Percentiles rank a stretch among this genome's conserved stretches.
Evolutionary conservation across 1,140 invertebrate genomes (phyloP).

Genomic region (Archivesica marissinica): DNA sequence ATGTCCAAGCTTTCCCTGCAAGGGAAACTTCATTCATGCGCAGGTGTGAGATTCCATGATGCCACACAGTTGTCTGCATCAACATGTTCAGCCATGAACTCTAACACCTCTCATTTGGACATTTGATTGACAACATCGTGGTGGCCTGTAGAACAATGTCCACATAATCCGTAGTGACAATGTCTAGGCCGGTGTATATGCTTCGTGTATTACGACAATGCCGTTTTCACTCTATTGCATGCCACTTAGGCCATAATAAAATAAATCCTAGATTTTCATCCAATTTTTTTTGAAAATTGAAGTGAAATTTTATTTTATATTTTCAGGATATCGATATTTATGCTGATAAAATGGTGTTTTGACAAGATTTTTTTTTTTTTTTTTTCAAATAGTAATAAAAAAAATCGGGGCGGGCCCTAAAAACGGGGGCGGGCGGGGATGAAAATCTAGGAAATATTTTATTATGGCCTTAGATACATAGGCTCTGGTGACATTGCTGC

Average conservation of each 20-base stretch:
- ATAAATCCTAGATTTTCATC: no score
- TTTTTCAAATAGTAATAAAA: no score
- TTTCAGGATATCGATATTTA: no score
- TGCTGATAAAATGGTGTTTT: no score
- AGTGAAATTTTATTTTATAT: no score
- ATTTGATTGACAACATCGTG: constrained; percentile 70
- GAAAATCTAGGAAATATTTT: no score
- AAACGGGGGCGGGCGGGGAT: no score
- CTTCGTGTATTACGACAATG: constrained; percentile 33
- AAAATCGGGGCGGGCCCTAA: no score
- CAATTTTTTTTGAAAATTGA: no score
- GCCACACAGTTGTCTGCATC: constrained; percentile 68
- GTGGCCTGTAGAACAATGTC: constrained; percentile 69
- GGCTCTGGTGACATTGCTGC: constrained; percentile 94
- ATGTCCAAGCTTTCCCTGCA: constrained; percentile 59
- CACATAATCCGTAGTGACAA: constrained; percentile 68
- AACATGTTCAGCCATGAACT: constrained; percentile 67
- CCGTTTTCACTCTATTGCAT: constrained; percentile 87
- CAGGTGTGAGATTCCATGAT: constrained; percentile 69
- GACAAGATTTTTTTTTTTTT: no score
- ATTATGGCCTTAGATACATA: constrained; percentile 97
- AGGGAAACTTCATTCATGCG: constrained; percentile 65
- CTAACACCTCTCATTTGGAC: constrained; percentile 70
- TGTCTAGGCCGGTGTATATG: constrained; percentile 68
- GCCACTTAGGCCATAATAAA: no score